Conservation (phyloP, 2,113 vertebrate species). For the Triplophysa rosa region DNA sequence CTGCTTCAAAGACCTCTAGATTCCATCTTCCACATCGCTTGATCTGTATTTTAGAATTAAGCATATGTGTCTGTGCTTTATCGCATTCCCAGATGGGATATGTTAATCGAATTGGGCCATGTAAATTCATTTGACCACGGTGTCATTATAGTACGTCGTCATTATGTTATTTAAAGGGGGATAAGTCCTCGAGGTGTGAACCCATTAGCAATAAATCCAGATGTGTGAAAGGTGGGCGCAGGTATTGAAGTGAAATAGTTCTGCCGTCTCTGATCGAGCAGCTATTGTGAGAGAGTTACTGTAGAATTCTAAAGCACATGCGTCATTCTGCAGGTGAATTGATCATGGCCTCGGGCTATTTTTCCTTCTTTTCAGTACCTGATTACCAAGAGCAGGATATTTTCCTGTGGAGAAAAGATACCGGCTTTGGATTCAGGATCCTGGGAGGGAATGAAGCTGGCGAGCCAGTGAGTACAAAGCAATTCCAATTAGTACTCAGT, state of each 20-base stretch:
- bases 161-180: neutral
- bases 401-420: conserved; percentile 99
- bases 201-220: conserved; percentile 3
- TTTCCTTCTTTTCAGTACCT: conserved; percentile 82
- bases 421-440: conserved; percentile 98
- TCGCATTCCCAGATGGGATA: neutral
- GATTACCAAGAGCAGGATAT: conserved; percentile 99
- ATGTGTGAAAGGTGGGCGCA: conserved; percentile 40
- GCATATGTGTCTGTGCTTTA: conserved; percentile 6
- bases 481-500: neutral
- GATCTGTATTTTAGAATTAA: conserved; percentile 17
- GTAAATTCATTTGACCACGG: neutral
- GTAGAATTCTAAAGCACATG: conserved; percentile 32
- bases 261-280: conserved; percentile 27
- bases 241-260: conserved; percentile 18
- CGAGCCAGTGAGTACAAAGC: conserved; percentile 88
- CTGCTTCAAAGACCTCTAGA: conserved; percentile 10
- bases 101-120: neutral
- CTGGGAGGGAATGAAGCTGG: conserved; percentile 98
- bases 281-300: neutral
- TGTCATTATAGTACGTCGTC: conserved; percentile 7
- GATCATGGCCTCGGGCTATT: conserved; percentile 44
- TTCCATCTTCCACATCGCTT: neutral
- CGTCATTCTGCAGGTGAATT: conserved; percentile 39
- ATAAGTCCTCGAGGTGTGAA: neutral